phyloP scores from a whole-genome alignment of 1,140 invertebrate species.

The Brachionus rubens region DNA sequence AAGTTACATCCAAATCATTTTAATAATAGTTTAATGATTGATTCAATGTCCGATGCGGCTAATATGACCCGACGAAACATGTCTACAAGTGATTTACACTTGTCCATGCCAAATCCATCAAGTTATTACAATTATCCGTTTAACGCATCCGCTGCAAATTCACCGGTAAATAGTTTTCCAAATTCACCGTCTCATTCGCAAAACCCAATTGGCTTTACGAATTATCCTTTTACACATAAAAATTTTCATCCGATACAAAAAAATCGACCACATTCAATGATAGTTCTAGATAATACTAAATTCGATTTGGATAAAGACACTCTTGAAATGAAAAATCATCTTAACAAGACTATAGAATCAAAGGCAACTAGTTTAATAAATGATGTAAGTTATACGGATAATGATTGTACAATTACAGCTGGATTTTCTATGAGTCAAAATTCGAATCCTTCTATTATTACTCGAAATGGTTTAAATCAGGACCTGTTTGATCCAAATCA shows the following conservation, averaged over 20 bases:
- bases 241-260: conserved; percentile 7
- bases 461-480: neutral
- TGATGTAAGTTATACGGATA: neutral
- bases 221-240: neutral
- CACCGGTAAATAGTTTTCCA: conserved; percentile 1
- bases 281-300: neutral
- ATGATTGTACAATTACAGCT: conserved; percentile 29
- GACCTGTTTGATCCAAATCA: conserved; percentile 21
- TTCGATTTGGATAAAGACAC: conserved; percentile 3
- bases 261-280: conserved; percentile 38
- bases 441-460: neutral
- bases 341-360: neutral
- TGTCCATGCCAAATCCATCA: neutral
- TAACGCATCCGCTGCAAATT: neutral
- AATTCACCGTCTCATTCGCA: conserved; percentile 2
- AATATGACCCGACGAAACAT: conserved; percentile 23
- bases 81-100: conserved; percentile 14
- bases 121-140: neutral
- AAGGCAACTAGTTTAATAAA: neutral
- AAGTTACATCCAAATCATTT: neutral
- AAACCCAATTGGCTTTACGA: neutral
- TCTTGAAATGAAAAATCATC: neutral
- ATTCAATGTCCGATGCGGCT: neutral
- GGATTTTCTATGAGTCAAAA: neutral
- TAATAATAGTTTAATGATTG: conserved; percentile 15